Base-by-base conservation (phyloP, 2,888 invertebrate genomes). In the Eilema caniola region DNA sequence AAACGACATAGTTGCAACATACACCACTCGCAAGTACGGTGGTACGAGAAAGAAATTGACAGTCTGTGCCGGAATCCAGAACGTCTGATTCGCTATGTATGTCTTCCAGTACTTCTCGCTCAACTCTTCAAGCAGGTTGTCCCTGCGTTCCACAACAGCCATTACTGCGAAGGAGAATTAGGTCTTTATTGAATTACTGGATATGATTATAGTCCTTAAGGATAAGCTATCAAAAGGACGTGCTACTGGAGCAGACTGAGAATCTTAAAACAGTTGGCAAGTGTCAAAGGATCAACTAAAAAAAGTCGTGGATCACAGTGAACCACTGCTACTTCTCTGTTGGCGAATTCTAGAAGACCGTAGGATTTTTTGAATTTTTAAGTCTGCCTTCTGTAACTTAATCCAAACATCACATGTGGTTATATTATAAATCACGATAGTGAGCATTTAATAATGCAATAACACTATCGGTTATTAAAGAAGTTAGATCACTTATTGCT, bases 51-150 rank as follows among this genome's bases (percentile, higher is more conserved):
- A 88, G 90, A 98, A 98, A 90, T 98, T 98, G 41, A 98, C 87
- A 0, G 97, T 96, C 90, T 98, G 98, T 0, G 96, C 97, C 0
- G 98, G 98, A 57, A 98, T 88, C 98, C 98, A 98, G 89, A 98
- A 98, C 67, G 96, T 90, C 84, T 98, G 98, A 77, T 98, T 98
- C 0, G 97, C 96, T 88, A 96, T 76, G 85, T 97, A 97, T 0
- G 98, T 97, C 72, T 96, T 96, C 76, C 96, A 81, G 79, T 97
- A 97, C 89, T 98, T 98, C 57, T 96, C 93, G 79, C 93, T 95
- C 33, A 97, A 96, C 88, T 98, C 98, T 77, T 96, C 96, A 63
- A 98, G 96, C 3, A 97, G 86, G 85, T 98, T 96, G 28, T 95
- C 92, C 85, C 96, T 96, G 7, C 96, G 91, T 91, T 98, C 98